phyloP scores from a whole-genome alignment of 2,797 vertebrate genomes.

The Lepidocolaptes lacrymiger region DNA sequence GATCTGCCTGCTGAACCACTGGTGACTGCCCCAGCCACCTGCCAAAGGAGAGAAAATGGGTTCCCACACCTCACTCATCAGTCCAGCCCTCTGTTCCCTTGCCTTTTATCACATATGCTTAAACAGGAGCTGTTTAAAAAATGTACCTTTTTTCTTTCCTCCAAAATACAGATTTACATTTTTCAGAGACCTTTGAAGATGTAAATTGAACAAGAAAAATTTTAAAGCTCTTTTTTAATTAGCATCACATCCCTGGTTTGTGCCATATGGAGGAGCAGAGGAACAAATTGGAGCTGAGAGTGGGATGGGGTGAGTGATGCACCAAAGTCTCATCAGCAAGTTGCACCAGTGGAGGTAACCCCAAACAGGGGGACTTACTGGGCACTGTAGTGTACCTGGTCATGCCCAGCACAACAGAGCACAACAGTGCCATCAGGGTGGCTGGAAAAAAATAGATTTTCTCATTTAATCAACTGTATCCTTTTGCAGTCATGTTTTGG shows the following conservation, averaged over 20 bases:
- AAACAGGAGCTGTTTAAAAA: background rate
- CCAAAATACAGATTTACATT: background rate
- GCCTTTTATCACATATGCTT: background rate
- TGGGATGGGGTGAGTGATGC: background rate
- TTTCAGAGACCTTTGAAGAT: constrained; percentile 7
- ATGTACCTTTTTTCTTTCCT: too few relatives aligned
- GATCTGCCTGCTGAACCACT: background rate
- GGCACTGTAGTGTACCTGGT: accelerated
- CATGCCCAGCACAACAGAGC: background rate
- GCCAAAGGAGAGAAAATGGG: background rate
- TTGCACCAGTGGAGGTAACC: background rate
- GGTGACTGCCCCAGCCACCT: background rate
- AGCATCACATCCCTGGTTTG: background rate
- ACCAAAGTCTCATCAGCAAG: background rate
- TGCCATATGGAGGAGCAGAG: constrained; percentile 8
- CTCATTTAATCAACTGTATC: background rate
- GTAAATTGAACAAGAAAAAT: background rate
- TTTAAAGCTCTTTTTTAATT: background rate
- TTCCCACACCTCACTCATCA: background rate
- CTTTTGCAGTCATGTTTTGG: background rate
- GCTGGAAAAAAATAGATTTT: background rate
- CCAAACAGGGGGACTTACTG: background rate
- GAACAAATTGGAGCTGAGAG: background rate
- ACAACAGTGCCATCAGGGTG: background rate
- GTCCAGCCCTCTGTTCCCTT: background rate